phyloP scores from a whole-genome alignment of 2,113 vertebrate species.

The Danionella cerebrum region DNA sequence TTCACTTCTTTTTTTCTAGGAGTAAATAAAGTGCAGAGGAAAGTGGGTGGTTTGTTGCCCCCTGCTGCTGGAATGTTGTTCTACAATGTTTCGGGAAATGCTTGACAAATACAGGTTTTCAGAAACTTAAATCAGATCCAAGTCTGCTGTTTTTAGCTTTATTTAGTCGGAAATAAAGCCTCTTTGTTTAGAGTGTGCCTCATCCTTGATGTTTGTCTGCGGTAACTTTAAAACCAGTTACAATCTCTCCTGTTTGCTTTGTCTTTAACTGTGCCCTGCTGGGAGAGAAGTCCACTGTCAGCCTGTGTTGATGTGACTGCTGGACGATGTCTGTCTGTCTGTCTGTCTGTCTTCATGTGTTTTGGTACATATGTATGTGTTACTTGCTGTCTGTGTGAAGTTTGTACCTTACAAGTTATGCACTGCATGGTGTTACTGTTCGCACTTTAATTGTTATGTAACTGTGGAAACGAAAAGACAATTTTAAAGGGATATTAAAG shows the following conservation, averaged over 20 bases:
- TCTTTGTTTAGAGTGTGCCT: too few species aligned
- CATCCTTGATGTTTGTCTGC: too few species aligned
- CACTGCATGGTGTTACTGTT: conserved; percentile 69
- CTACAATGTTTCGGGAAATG: background rate
- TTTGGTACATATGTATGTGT: conserved; percentile 16
- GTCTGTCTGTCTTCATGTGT: background rate
- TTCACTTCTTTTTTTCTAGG: background rate
- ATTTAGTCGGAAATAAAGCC: too few species aligned
- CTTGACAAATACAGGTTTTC: too few species aligned
- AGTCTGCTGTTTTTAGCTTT: too few species aligned
- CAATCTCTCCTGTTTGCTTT: background rate
- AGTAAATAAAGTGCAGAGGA: background rate
- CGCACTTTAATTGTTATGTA: conserved; percentile 75
- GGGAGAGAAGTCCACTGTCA: too few species aligned
- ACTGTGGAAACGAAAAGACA: conserved; percentile 55
- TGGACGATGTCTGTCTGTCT: conserved; percentile 1
- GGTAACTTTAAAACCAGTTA: too few species aligned
- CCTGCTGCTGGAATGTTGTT: conserved; percentile 8
- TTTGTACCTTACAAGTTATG: conserved; percentile 44
- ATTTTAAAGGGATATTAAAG: conserved; percentile 31
- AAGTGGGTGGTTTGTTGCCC: background rate
- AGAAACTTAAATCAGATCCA: too few species aligned
- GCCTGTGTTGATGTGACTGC: too few species aligned
- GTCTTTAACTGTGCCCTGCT: background rate
- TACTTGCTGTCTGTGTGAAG: conserved; percentile 4